A percentile compares a stretch with the other conserved stretches of the same genome.
Conservation (phyloP, 1,140 invertebrate genomes). For the Penaeus indicus region DNA sequence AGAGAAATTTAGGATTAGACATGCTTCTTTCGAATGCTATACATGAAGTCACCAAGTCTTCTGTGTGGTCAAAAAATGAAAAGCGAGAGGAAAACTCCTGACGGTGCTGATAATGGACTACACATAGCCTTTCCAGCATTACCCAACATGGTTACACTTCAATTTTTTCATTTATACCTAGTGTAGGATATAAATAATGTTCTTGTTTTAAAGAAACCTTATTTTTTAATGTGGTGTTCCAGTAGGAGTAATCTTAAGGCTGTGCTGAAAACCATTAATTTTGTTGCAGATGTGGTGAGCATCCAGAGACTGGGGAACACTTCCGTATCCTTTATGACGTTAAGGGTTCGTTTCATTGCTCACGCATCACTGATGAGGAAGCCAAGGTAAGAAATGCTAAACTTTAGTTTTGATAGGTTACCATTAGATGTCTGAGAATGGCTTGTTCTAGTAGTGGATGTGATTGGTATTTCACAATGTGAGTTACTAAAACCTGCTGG, state of each 20-base stretch:
- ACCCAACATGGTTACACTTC: conserved; percentile 32
- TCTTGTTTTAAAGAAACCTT: neutral
- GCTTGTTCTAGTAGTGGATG: no score
- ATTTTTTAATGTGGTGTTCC: no score
- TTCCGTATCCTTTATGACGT: conserved; percentile 99
- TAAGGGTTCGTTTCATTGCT: conserved; percentile 96
- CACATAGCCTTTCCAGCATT: conserved; percentile 5
- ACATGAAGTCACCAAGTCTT: neutral
- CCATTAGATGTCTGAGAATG: no score
- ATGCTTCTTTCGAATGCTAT: conserved; percentile 45
- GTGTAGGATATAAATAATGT: neutral
- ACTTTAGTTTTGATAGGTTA: no score
- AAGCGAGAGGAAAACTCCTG: conserved; percentile 31
- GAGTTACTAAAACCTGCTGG: no score
- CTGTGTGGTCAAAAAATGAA: conserved; percentile 39
- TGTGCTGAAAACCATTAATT: neutral
- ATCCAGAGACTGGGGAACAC: conserved; percentile 97
- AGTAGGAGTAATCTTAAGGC: neutral
- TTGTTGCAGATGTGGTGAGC: conserved; percentile 92
- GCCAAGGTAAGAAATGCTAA: conserved; percentile 81
- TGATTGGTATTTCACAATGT: no score
- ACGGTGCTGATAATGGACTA: conserved; percentile 32
- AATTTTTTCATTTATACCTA: neutral
- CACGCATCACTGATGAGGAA: conserved; percentile 98
- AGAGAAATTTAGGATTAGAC: neutral